Evolutionary conservation across 2,888 invertebrate species (phyloP), one percentile per base, ranked within the genome.

Genomic region (Linyphia triangularis): DNA sequence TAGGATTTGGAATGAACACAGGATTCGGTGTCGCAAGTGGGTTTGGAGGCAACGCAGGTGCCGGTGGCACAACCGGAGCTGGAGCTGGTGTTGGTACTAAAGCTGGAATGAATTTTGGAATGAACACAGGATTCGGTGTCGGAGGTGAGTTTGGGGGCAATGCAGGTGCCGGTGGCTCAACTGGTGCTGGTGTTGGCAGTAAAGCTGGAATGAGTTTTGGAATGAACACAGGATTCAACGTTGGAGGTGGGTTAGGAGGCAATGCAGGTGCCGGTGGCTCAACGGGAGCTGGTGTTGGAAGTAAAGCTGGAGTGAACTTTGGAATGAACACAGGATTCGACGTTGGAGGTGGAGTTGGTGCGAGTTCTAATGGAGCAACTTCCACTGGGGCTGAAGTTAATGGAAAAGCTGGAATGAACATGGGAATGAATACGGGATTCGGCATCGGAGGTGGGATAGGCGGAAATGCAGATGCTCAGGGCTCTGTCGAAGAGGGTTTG

Each of bases 191-290:
- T 24, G 59, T 9, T 7, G 70, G 70, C 0, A 43, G 63, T 7
- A 22, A 24, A 6, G 51, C n/a, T 22, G 63, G 63, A 24, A 72
- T n/a, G 2, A 61, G 61, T 40, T 24, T 13, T 0, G 63, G 63
- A n/a, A 61, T 19, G 19, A 43, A 43, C 0, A 43, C 1, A 43
- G 73, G 65, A 63, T 61, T 16, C 9, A 24, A 28, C 1, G 43
- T 19, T 9, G 28, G 40, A 22, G 7, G 33, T 33, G 63, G 61
- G 9, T 16, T 43, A 16, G 83, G 72, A 19, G 7, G 10, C 19
- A 24, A 33, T 24, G 72, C 43, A 6, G 73, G 73, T 63, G 43
- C 13, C 0, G 73, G 73, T 51, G 83, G 30, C 16, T 63, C 51
- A 22, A 43, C 22, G 28, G 63, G 72, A 9, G 70, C 24, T 10